A percentile compares a stretch with the other conserved stretches of the same genome.
Conservation (phyloP, 2,113 vertebrate genomes). For the Alces alces region DNA sequence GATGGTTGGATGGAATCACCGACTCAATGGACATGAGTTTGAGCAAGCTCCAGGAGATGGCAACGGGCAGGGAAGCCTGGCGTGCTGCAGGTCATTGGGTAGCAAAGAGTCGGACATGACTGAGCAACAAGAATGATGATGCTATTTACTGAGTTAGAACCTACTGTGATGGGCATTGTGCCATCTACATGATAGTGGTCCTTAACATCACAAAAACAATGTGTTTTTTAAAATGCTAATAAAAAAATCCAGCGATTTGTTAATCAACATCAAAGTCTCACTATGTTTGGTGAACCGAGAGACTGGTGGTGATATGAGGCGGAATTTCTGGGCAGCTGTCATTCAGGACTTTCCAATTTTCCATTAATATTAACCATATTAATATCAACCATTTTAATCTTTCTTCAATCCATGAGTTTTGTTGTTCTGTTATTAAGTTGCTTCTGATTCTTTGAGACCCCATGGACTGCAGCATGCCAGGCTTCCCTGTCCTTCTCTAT, state of each 20-base stretch:
- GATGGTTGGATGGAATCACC: neutral
- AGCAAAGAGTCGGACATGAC: accelerated
- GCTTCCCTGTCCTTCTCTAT: neutral
- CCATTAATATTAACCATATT: neutral
- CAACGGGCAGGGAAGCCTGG: neutral
- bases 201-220: neutral
- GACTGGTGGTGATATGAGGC: neutral
- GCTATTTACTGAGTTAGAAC: neutral
- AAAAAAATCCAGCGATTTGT: neutral
- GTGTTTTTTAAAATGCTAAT: neutral
- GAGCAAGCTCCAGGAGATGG: neutral
- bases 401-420: neutral
- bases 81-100: accelerated
- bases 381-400: neutral
- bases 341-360: neutral
- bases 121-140: neutral
- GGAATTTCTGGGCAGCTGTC: neutral
- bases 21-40: neutral
- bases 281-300: neutral
- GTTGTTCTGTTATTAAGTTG: neutral
- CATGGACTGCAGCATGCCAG: neutral
- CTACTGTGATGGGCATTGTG: accelerated
- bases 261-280: neutral
- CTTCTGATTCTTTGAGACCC: neutral
- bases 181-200: neutral